These are phyloP conservation scores for Danio jaintianensis DNA, from an alignment of 2,797 vertebrate species.

Conservation along the genomic window DNA sequence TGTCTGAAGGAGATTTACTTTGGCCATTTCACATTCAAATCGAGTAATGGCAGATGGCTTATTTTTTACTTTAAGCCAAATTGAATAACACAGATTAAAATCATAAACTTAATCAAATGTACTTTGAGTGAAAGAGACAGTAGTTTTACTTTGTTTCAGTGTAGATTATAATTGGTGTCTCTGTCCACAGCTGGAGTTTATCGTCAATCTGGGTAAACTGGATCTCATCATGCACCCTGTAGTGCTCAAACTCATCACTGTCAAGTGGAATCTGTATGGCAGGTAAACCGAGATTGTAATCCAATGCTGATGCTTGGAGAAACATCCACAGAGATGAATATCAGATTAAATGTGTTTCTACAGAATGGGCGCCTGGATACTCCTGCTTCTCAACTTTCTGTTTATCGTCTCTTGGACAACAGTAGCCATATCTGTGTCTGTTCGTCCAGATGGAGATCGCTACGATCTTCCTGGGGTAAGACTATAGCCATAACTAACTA, in stretches of 20 bases:
- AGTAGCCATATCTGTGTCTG: slow-evolving; percentile 73
- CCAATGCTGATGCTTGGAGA: not conserved
- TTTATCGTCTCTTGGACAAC: slow-evolving; percentile 78
- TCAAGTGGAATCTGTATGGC: slow-evolving; percentile 79
- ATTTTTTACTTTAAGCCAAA: no score
- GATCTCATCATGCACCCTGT: slow-evolving; percentile 78
- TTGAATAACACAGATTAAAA: no score
- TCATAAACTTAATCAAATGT: no score
- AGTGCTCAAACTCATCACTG: slow-evolving; percentile 74
- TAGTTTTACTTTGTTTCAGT: no score
- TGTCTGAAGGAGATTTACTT: no score
- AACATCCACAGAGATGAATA: not conserved
- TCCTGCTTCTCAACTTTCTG: slow-evolving; percentile 74
- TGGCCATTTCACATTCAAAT: no score
- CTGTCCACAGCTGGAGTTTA: slow-evolving; percentile 72
- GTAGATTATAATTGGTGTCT: slow-evolving; percentile 1
- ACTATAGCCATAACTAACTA: not conserved
- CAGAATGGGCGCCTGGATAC: slow-evolving; percentile 75
- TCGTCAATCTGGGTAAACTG: slow-evolving; percentile 72
- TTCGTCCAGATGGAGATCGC: slow-evolving; percentile 59
- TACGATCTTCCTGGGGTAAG: slow-evolving; percentile 73
- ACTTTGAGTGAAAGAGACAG: no score
- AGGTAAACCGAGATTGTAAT: slow-evolving; percentile 63
- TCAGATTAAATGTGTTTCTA: not conserved
- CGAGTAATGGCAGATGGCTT: no score